Evolutionary conservation across 2,113 vertebrate genomes (phyloP), one percentile per base, ranked within the genome.

Genomic region (Empidonax traillii): DNA sequence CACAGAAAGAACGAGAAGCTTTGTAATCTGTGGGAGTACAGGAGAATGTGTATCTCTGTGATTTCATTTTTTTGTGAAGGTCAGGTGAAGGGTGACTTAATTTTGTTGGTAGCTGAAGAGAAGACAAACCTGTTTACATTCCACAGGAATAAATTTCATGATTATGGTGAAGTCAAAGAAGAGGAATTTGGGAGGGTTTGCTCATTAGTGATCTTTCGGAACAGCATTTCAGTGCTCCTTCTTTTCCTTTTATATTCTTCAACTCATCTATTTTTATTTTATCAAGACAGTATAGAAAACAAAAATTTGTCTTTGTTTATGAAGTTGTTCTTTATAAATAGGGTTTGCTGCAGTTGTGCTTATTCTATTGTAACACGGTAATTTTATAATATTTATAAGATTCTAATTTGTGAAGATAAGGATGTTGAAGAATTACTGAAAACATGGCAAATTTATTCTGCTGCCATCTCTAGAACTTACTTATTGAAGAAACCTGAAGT

Each of bases 61-160:
- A 62, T 77, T 83, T 51, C 12, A 7, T 31, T 73, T 81, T 63
- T 83, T 76, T 47, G 15, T 37, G 39, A 85, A 94, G 35, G 75
- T 76, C 79, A 66, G 63, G 55, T 78, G 73, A 94, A 79, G 39
- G 15, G 28, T 94, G n/a, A 73, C 58, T 65, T 91, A 14, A 65
- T 87, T 85, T 93, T 87, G 2, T 66, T 82, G 44, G 77, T 89
- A 87, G 66, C 67, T 82, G 66, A 75, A 61, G 41, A 76, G 53
- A 68, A 94, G 51, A 69, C 22, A 96, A 96, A 95, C 77, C 62
- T 95, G 66, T 91, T 95, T 91, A 73, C 8, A 20, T 96, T 93
- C 90, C 71, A 76, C 37, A 82, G 66, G 44, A 91, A 69, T 94
- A 82, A 63, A 61, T 87, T 74, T 89, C 10, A 28, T 82, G 53